phyloP scores from a whole-genome alignment of 2,797 vertebrate genomes.

The Chaetophractus vellerosus region DNA sequence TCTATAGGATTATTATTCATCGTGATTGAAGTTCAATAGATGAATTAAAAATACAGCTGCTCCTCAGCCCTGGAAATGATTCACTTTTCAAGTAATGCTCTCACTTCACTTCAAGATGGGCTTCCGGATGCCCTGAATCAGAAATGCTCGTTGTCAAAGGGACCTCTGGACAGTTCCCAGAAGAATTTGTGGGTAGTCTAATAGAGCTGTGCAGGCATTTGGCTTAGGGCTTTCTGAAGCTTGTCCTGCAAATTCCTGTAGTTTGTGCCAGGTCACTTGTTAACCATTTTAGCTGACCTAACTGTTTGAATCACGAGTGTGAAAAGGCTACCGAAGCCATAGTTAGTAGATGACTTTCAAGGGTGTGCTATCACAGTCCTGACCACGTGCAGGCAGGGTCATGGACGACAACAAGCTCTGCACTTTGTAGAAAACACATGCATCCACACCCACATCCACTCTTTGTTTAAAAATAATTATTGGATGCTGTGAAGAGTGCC shows the following conservation, averaged over 20 bases:
- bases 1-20: slow-evolving; percentile 75
- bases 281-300: slow-evolving; percentile 85
- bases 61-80: slow-evolving; percentile 74
- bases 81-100: slow-evolving; percentile 67
- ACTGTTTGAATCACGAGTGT: slow-evolving; percentile 73
- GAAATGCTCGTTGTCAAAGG: slow-evolving; percentile 42
- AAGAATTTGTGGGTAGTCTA: slow-evolving; percentile 77
- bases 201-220: slow-evolving; percentile 67
- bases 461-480: slow-evolving; percentile 71
- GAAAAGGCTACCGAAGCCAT: slow-evolving; percentile 70
- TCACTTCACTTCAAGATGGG: slow-evolving; percentile 6
- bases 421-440: background rate
- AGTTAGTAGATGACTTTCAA: slow-evolving; percentile 75
- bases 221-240: slow-evolving; percentile 81
- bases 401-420: slow-evolving; percentile 36
- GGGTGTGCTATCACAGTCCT: slow-evolving; percentile 56
- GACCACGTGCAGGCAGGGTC: slow-evolving; percentile 55
- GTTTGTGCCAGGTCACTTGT: slow-evolving; percentile 81
- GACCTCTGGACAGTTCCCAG: slow-evolving; percentile 61
- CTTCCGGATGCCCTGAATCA: slow-evolving; percentile 53
- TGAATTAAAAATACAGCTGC: slow-evolving; percentile 78
- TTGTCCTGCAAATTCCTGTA: slow-evolving; percentile 83
- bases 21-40: slow-evolving; percentile 81
- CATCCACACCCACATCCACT: background rate
- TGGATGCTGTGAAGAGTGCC: slow-evolving; percentile 60